A percentile compares a stretch with the other conserved stretches of the same genome.
Conservation (phyloP, 2,113 vertebrate genomes). For the Hypomesus transpacificus region DNA sequence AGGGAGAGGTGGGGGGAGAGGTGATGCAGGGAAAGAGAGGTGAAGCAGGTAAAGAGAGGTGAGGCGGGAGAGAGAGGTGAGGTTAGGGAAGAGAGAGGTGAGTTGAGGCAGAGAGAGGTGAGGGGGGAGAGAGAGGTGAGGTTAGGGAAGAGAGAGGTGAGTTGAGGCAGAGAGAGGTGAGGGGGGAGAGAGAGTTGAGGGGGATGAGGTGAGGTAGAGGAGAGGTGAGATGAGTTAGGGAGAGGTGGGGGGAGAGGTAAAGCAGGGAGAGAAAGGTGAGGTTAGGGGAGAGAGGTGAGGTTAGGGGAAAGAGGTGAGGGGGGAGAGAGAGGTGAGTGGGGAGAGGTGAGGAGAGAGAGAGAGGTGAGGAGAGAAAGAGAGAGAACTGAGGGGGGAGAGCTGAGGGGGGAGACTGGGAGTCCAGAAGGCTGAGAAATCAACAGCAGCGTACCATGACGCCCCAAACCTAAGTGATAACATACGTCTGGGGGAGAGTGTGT, state of each 20-base stretch:
- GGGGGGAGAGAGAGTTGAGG: not conserved
- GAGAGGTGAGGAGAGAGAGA: not conserved
- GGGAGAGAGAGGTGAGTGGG: not conserved
- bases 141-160: not conserved
- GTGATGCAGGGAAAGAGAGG: too few relatives aligned
- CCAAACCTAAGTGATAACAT: slow-evolving; percentile 58
- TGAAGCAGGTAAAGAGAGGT: too few relatives aligned
- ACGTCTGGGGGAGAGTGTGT: slow-evolving; percentile 43
- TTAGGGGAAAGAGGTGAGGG: not conserved
- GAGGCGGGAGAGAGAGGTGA: too few relatives aligned
- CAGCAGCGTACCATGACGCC: slow-evolving; percentile 30
- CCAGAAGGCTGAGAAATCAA: slow-evolving; percentile 19
- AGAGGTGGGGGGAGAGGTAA: not conserved
- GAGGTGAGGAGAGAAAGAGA: not conserved
- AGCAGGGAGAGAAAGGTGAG: not conserved
- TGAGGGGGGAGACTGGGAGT: slow-evolving; percentile 6
- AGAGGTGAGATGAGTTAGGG: slow-evolving; percentile 4
- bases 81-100: too few relatives aligned
- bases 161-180: not conserved
- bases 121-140: too few relatives aligned
- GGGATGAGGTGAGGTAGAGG: not conserved
- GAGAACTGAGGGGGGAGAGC: not conserved
- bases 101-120: too few relatives aligned
- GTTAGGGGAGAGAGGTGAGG: not conserved
- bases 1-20: too few relatives aligned